Evolutionary conservation across 64 coral and sea anemone genomes (phyloP), one percentile per base, ranked within the genome.

Genomic region (Montipora foliosa): DNA sequence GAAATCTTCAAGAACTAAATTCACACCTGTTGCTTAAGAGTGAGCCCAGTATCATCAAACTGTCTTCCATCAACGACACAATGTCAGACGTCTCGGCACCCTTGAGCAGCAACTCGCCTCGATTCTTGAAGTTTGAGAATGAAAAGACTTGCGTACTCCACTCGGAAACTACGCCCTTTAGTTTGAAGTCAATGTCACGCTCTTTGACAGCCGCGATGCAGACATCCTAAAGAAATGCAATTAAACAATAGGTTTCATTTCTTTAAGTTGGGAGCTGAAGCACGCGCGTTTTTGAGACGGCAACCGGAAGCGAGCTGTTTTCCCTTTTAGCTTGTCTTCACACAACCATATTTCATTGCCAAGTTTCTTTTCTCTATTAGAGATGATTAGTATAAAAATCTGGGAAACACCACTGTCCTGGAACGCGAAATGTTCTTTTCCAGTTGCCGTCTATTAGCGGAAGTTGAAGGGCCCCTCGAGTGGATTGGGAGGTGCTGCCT

Each of bases 171-270:
- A 99, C 97, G 16, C 94, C 95, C 76, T 99, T 99, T 7, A 99
- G 78, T 69, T 99, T 99, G 13, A 89, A 91, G 78, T 99, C 97
- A 72, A 99, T 99, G 94, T 99, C 97, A 48, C 93, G 93, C 22
- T 99, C 97, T 85, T 99, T 99, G 6, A 99, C 97, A 20, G 97
- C 97, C 12, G 97, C 97, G 75, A 99, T 99, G 81, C 97, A 99
- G 58, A 99, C 96, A 59, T 99, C 97, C 97, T 99, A 81, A 9
- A 89, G 62, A 10, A 37, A 74, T 53, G 6, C 51, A 79, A 6
- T 21, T 15, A 21, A 13, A 2, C 14, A n/a, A 5, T 77, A 45
- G 5, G 75, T 77, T 49, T 29, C 24, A 45, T 1, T 15, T 4
- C n/a, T 19, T 4, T 53, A 1, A 37, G 37, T 37, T 37, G 37